Conservation (phyloP, 2,888 invertebrate species). For the Aquatica leii region DNA sequence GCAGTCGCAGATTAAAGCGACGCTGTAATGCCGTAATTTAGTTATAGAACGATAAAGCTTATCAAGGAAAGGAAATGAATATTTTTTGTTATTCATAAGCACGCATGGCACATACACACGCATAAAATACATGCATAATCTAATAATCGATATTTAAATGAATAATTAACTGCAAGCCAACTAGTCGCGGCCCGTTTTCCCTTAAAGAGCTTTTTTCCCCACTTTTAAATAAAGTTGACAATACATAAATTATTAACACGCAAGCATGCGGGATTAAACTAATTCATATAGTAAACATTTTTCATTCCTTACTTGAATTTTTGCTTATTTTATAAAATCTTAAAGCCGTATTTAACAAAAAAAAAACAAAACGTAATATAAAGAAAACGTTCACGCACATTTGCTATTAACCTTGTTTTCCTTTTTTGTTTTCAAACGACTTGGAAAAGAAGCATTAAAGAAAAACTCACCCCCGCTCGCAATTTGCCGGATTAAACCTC, state of each 20-base stretch:
- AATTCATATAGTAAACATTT: too few relatives aligned
- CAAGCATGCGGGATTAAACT: slow-evolving; percentile 9
- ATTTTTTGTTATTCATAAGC: slow-evolving; percentile 20
- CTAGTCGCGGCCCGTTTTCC: slow-evolving; percentile 12
- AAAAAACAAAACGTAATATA: too few relatives aligned
- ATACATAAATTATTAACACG: slow-evolving; percentile 16
- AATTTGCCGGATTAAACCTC: background rate
- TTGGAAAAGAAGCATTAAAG: too few relatives aligned
- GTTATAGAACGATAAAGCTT: slow-evolving; percentile 15
- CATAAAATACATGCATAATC: slow-evolving; percentile 10
- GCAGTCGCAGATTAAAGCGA: too few relatives aligned
- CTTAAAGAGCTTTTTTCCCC: slow-evolving; percentile 13
- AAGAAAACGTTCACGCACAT: background rate
- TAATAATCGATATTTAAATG: slow-evolving; percentile 23
- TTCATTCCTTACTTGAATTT: too few relatives aligned
- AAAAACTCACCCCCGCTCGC: slow-evolving; percentile 1
- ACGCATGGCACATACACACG: slow-evolving; percentile 17
- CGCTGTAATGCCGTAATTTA: too few relatives aligned
- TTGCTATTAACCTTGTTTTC: slow-evolving; percentile 5
- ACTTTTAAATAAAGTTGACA: slow-evolving; percentile 9
- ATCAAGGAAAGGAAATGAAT: slow-evolving; percentile 15
- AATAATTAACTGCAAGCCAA: slow-evolving; percentile 21
- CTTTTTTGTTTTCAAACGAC: background rate
- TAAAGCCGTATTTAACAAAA: background rate
- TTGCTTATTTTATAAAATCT: too few relatives aligned